Evolutionary conservation across 2,888 invertebrate species (phyloP), one percentile per base, ranked within the genome.

Genomic region (Pocota personata): DNA sequence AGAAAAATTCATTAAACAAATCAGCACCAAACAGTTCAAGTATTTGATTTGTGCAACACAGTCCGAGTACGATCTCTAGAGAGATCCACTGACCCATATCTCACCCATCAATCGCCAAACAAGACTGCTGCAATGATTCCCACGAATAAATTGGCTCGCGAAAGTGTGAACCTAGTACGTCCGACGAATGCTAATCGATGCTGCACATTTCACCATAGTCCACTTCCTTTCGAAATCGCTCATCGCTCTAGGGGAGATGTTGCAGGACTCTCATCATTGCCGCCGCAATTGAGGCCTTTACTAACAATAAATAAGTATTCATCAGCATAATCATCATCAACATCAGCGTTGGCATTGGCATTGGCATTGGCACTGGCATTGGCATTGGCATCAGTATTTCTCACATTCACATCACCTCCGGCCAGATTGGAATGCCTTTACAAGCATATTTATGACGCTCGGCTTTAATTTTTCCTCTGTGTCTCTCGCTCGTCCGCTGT

Each of bases 81-180:
- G 64, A 84, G 72, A 75, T 71, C 80, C 84, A 84, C 79, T 84
- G 84, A 84, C 84, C 84, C 84, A 84, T 84, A 84, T 84, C 80
- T 75, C 83, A 84, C 80, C 75, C 75, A 52, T 46, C 57, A 71
- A 75, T 75, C 79, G 58, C 58, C 75, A 75, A 79, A 79, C 79
- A 48, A 79, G 69, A 69, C 69, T 46, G 37, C 46, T 40, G 66
- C 37, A 60, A 60, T 24, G 55, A 76, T 86, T 86, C 86, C 86
- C 86, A 86, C 86, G 86, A 77, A 62, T 67, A 72, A 77, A 86
- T 80, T 66, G 66, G 69, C 62, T 69, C 62, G 76, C 60, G 82
- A 86, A 86, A 86, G 86, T 86, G 86, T 67, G 62, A 80, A 46
- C 19, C 72, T 35, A 14, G 30, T 46, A 30, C 32, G 48, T 77